Conservation (phyloP, 1,140 invertebrate genomes). For the Pentalonia nigronervosa region DNA sequence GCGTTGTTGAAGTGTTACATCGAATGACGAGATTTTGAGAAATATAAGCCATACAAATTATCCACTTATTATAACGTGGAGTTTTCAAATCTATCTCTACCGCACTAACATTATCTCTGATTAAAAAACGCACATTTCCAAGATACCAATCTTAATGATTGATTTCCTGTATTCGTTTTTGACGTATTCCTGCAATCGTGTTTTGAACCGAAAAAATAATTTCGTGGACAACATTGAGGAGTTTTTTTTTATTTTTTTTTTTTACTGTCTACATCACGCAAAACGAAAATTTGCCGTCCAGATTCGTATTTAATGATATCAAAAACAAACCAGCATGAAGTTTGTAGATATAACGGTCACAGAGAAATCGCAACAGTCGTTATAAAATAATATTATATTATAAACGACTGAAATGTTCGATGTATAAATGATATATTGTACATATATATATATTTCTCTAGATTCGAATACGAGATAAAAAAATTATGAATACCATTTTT, state of each 20-base stretch:
- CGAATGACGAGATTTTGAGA: not conserved
- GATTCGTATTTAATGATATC: not conserved
- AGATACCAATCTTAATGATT: not conserved
- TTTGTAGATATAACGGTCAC: not conserved
- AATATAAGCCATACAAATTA: not conserved
- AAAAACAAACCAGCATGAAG: not conserved
- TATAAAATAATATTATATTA: not conserved
- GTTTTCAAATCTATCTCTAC: not conserved
- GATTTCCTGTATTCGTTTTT: not conserved
- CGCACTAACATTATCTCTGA: not conserved
- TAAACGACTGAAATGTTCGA: not conserved
- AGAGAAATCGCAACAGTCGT: not conserved
- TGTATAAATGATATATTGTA: not conserved
- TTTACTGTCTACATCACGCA: not conserved
- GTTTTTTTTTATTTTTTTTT: not conserved
- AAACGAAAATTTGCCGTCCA: not conserved
- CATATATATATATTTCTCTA: not conserved
- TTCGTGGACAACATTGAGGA: not conserved
- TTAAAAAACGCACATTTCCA: not conserved
- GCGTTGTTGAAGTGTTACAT: not conserved
- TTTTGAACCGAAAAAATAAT: not conserved
- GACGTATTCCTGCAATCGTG: not conserved
- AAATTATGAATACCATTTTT: constrained; percentile 15
- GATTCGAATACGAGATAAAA: constrained; percentile 6
- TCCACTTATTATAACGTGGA: not conserved